phyloP scores from a whole-genome alignment of 2,888 invertebrate genomes.

The Scotopteryx bipunctaria region DNA sequence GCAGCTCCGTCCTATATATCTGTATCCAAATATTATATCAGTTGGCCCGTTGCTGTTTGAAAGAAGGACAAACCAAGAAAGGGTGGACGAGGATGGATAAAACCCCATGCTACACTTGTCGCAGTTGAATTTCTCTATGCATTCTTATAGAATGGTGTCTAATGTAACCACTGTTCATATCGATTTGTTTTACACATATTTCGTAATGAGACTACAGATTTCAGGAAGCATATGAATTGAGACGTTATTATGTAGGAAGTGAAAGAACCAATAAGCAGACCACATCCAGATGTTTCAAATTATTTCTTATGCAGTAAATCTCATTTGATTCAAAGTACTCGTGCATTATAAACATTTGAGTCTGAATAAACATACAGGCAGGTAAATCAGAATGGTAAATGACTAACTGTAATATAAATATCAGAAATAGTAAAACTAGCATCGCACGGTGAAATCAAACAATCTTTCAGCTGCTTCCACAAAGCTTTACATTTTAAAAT shows the following conservation, averaged over 20 bases:
- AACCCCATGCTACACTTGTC: too few relatives aligned
- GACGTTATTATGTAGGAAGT: constrained; percentile 17
- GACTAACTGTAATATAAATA: constrained; percentile 81
- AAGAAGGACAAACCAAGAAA: too few relatives aligned
- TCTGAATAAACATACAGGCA: constrained; percentile 76
- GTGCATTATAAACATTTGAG: constrained; percentile 77
- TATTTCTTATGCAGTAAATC: constrained; percentile 72
- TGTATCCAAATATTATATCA: too few relatives aligned
- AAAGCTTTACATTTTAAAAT: constrained; percentile 80
- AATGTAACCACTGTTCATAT: too few relatives aligned
- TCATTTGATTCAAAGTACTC: constrained; percentile 76
- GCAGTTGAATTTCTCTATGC: too few relatives aligned
- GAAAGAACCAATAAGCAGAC: constrained; percentile 56
- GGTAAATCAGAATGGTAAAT: constrained; percentile 82
- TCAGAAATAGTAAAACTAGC: constrained; percentile 74
- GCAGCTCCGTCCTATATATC: too few relatives aligned
- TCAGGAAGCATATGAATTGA: not conserved
- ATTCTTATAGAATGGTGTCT: too few relatives aligned
- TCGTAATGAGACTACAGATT: constrained; percentile 1
- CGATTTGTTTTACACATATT: not conserved
- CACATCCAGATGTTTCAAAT: constrained; percentile 70
- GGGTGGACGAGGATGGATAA: too few relatives aligned
- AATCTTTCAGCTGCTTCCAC: constrained; percentile 76
- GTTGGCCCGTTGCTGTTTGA: too few relatives aligned
- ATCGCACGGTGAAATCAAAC: constrained; percentile 67